Evolutionary conservation across 2,113 vertebrate species (phyloP).

Genomic region (Galemys pyrenaicus): DNA sequence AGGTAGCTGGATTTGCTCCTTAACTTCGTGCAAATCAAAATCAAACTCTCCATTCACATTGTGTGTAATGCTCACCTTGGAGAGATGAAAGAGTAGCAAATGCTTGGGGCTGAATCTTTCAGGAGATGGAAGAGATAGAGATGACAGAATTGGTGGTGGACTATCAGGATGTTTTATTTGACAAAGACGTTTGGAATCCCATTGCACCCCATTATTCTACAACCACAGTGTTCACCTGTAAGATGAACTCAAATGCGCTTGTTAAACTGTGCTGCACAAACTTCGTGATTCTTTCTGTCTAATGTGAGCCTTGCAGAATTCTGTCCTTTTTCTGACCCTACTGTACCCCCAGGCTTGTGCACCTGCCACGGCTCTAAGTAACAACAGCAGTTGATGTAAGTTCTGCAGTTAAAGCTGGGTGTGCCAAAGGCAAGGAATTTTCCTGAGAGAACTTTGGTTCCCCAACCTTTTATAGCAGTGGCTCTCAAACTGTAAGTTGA

Average conservation of each 20-base stretch:
- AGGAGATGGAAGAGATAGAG: not conserved
- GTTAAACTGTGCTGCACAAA: not conserved
- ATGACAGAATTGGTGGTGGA: constrained; percentile 13
- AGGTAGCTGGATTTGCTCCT: not conserved
- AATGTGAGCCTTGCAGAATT: constrained; percentile 32
- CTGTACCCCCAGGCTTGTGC: not conserved
- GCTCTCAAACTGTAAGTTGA: constrained; percentile 49
- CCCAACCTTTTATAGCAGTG: not conserved
- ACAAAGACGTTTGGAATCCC: constrained; percentile 10
- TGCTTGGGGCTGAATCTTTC: constrained; percentile 22
- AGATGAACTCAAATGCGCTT: not conserved
- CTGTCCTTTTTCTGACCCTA: constrained; percentile 63
- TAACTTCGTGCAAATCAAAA: not conserved
- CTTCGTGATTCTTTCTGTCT: constrained; percentile 10
- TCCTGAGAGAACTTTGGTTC: constrained; percentile 48
- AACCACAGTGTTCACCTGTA: not conserved
- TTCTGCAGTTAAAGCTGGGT: not conserved
- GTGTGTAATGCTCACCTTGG: not conserved
- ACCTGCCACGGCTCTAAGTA: not conserved
- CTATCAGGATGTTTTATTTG: not conserved
- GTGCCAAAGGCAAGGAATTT: constrained; percentile 63
- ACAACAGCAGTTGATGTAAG: not conserved
- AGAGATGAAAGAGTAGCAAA: not conserved
- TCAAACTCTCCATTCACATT: not conserved
- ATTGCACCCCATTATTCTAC: not conserved